phyloP scores from a whole-genome alignment of 2,113 vertebrate species.

The Perccottus glenii region DNA sequence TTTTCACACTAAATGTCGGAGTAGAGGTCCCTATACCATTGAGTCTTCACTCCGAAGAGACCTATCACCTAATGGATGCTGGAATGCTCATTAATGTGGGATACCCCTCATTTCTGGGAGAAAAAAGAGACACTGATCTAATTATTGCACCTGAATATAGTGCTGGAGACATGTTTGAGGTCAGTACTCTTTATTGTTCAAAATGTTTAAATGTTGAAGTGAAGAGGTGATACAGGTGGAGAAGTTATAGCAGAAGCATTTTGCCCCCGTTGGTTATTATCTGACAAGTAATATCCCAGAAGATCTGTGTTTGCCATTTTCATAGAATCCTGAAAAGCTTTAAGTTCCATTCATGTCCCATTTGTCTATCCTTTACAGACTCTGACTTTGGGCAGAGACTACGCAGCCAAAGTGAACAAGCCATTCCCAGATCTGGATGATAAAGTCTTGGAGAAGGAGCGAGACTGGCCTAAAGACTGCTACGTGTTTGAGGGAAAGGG shows the following conservation, averaged over 20 bases:
- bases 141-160: constrained; percentile 64
- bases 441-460: constrained; percentile 42
- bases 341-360: no score
- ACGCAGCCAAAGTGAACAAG: constrained; percentile 43
- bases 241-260: no score
- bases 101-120: constrained; percentile 65
- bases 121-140: constrained; percentile 63
- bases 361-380: constrained; percentile 40
- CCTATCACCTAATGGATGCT: constrained; percentile 46
- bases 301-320: no score
- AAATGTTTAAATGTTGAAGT: no score
- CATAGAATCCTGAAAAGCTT: no score
- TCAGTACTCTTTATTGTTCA: neutral
- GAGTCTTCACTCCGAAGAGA: constrained; percentile 26
- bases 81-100: constrained; percentile 54
- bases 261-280: no score
- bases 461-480: constrained; percentile 53
- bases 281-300: no score
- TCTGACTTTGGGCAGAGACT: constrained; percentile 54
- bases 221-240: neutral
- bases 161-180: constrained; percentile 64
- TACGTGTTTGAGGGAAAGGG: constrained; percentile 62
- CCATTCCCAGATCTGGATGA: constrained; percentile 57
- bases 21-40: constrained; percentile 42
- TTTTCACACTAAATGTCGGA: neutral